A percentile compares a stretch with the other conserved stretches of the same genome.
phyloP scores from a whole-genome alignment of 2,113 vertebrate species.

The Sus scrofa region DNA sequence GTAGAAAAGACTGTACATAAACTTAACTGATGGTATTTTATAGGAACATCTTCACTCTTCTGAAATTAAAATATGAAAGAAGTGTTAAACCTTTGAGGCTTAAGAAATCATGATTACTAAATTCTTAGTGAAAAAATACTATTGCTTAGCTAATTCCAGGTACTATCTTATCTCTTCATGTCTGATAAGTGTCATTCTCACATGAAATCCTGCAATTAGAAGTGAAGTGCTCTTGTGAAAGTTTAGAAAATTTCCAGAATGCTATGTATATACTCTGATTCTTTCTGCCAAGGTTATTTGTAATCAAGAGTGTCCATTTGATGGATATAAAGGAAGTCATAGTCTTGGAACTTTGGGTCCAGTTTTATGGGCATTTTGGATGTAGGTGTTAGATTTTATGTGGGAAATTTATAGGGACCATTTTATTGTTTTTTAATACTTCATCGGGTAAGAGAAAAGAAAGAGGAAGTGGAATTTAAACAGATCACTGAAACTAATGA shows the following conservation, averaged over 20 bases:
- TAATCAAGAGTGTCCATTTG: slow-evolving; percentile 10
- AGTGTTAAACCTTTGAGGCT: not conserved
- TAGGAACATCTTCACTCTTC: not conserved
- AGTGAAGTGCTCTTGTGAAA: slow-evolving; percentile 51
- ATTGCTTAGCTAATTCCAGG: slow-evolving; percentile 74
- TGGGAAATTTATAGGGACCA: not conserved
- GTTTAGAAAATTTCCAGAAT: slow-evolving; percentile 49
- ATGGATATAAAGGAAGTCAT: slow-evolving; percentile 10
- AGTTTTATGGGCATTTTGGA: slow-evolving; percentile 64
- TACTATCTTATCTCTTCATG: slow-evolving; percentile 52
- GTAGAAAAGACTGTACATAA: not conserved
- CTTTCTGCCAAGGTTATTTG: not conserved
- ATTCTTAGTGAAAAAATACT: slow-evolving; percentile 51
- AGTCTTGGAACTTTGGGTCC: not conserved
- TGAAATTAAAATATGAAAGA: slow-evolving; percentile 40
- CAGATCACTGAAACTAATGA: slow-evolving; percentile 55
- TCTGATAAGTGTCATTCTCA: slow-evolving; percentile 57
- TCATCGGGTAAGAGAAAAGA: not conserved
- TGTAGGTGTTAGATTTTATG: slow-evolving; percentile 10
- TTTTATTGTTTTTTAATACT: slow-evolving; percentile 45
- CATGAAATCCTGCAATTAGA: slow-evolving; percentile 60
- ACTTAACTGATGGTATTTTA: not conserved
- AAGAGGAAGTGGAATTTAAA: slow-evolving; percentile 61
- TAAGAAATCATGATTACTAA: slow-evolving; percentile 5
- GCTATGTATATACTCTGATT: slow-evolving; percentile 24